These are phyloP conservation scores for Diadegma fenestrale DNA, from an alignment of 2,888 invertebrate species.

Conservation along the genomic window DNA sequence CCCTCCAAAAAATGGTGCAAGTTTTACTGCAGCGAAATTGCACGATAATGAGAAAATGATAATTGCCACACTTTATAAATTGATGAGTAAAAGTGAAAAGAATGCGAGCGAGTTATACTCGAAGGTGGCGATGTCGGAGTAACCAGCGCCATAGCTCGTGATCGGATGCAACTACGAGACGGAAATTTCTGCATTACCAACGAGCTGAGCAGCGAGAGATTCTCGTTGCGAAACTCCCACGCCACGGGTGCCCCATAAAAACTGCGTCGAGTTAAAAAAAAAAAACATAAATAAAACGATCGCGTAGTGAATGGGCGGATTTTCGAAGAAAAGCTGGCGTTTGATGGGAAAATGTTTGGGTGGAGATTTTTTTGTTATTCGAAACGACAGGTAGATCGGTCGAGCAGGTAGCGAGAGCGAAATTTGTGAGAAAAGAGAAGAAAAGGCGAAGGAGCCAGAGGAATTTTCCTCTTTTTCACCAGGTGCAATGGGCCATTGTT, in stretches of 20 bases:
- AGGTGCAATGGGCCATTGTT: slow-evolving; percentile 16
- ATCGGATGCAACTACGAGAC: not conserved
- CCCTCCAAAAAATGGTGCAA: not conserved
- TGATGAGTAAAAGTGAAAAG: too few species aligned
- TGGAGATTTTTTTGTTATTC: not conserved
- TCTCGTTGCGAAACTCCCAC: not conserved
- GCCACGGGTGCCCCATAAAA: not conserved
- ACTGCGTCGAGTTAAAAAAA: not conserved
- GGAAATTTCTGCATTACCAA: not conserved
- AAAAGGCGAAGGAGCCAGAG: not conserved
- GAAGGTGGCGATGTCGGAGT: not conserved
- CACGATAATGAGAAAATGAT: not conserved
- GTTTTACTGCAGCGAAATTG: not conserved
- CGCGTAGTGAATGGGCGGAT: not conserved
- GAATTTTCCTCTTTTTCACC: not conserved
- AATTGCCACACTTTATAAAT: not conserved
- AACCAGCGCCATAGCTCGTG: not conserved
- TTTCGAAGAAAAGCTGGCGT: not conserved
- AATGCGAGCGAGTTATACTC: not conserved
- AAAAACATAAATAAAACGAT: not conserved
- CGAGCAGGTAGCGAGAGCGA: slow-evolving; percentile 19
- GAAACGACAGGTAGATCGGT: not conserved
- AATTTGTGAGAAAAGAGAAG: not conserved
- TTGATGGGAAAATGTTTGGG: not conserved
- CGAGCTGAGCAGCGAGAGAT: not conserved